Evolutionary conservation across 2,797 vertebrate species (phyloP).

Genomic region (Garrulus glandarius): DNA sequence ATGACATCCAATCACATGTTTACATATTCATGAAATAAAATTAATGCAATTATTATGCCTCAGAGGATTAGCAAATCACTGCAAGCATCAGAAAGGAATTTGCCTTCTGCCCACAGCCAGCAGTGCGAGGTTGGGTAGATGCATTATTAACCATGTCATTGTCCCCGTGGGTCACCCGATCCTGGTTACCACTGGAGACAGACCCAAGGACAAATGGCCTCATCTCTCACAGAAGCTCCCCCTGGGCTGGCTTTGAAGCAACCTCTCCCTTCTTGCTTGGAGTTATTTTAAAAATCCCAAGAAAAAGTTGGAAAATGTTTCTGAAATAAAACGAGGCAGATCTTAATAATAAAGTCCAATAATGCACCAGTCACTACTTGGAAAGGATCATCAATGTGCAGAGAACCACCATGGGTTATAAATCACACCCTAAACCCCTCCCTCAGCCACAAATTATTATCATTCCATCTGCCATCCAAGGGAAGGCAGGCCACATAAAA

Average conservation of each 20-base stretch:
- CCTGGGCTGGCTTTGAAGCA: neutral
- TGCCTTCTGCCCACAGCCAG: neutral
- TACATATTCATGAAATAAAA: constrained; percentile 40
- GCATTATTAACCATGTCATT: constrained; percentile 43
- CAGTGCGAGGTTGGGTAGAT: neutral
- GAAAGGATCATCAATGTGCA: neutral
- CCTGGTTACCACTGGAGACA: constrained; percentile 34
- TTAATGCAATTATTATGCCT: constrained; percentile 35
- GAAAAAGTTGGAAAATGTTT: neutral
- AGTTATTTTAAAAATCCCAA: neutral
- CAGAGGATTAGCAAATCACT: constrained; percentile 32
- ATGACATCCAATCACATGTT: neutral
- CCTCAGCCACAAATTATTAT: neutral
- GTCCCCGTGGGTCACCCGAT: constrained; percentile 28
- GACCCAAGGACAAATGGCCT: neutral
- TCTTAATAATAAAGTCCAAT: neutral
- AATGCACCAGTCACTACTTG: neutral
- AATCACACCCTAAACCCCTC: neutral
- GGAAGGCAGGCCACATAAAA: neutral
- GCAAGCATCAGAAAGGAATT: constrained; percentile 19
- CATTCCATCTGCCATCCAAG: neutral
- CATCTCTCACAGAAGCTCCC: neutral
- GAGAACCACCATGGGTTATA: neutral
- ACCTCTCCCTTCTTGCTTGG: neutral
- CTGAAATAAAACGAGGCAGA: neutral